Base-by-base conservation (phyloP, 2,113 vertebrate species). In the Melierax canorus region DNA sequence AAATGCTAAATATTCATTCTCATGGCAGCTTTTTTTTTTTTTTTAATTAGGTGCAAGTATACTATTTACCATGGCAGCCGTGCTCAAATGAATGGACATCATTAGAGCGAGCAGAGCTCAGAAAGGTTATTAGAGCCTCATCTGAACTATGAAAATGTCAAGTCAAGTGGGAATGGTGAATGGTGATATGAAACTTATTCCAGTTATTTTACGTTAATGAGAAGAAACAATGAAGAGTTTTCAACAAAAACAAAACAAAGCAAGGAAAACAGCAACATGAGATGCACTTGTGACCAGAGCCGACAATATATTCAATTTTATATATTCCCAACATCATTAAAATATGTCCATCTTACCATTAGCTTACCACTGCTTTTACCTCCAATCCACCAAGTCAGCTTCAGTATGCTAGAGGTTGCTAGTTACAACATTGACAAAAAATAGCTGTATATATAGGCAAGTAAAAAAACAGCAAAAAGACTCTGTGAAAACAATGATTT, bases 61-160 rank as follows among this genome's bases (percentile, higher is more conserved):
- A 68, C 17, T 86, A 76, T 96, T 96, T 91, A 87, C 94, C 55
- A 78, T 48, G 69, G 77, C 91, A 90, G 91, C 73, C 71, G 32
- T 53, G 36, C 75, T 89, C 81, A 86, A 67, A 56, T 81, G 94
- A 95, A 94, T 51, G 96, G 96, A 95, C 94, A 97, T 97, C 97
- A 98, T 98, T 98, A 98, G 95, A 97, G 85, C 16, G 39, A 97
- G 87, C 91, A 92, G 82, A 96, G 90, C 96, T 87, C 77, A 91
- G 96, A 97, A 97, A 98, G 95, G 92, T 98, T 97, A 96, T 97
- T 98, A 98, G 69, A 97, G 95, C 95, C 96, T 96, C 96, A 98
- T 97, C 94, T 94, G 88, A 97, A 94, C 94, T 79, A 96, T 22
- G 67, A 48, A 97, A 98, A 98, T 98, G 98, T 98, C 98, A 98